Evolutionary conservation across 1,140 invertebrate genomes (phyloP).

Genomic region (Sarcophaga bullata): DNA sequence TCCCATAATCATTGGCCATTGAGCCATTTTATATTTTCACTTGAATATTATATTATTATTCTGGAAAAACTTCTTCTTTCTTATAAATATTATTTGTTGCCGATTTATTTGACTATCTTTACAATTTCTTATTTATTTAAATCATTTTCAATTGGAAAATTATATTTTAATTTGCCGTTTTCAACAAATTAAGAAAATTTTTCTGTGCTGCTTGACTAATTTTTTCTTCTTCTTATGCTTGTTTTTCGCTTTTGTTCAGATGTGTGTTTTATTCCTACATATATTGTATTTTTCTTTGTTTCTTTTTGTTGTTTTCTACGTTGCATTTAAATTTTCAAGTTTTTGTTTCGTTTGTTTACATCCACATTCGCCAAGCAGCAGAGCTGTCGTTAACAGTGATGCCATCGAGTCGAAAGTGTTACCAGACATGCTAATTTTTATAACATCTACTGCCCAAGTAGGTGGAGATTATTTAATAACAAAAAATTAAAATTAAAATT

Average conservation of each 20-base stretch:
- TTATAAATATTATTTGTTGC: not conserved
- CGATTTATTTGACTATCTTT: not conserved
- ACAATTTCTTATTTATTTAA: not conserved
- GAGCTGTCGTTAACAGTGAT: not conserved
- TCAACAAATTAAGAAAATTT: conserved; percentile 9
- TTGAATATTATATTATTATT: not conserved
- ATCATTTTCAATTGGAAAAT: not conserved
- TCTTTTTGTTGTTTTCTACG: not conserved
- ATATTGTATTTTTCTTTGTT: not conserved
- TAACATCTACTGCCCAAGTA: too few species aligned
- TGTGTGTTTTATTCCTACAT: not conserved
- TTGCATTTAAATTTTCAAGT: not conserved
- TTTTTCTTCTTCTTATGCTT: not conserved
- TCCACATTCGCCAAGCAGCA: not conserved
- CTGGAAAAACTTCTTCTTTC: not conserved
- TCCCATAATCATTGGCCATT: conserved; percentile 41
- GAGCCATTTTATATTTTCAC: conserved; percentile 22
- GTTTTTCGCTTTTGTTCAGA: not conserved
- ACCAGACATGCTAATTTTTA: too few species aligned
- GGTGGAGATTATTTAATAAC: too few species aligned
- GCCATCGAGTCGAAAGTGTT: too few species aligned
- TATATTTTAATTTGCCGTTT: not conserved
- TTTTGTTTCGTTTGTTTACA: not conserved
- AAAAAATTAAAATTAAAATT: too few species aligned
- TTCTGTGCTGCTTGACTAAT: not conserved